A percentile compares a stretch with the other conserved stretches of the same genome.
Evolutionary conservation across 2,113 vertebrate genomes (phyloP).

Genomic region (Oncorhynchus kisutch): DNA sequence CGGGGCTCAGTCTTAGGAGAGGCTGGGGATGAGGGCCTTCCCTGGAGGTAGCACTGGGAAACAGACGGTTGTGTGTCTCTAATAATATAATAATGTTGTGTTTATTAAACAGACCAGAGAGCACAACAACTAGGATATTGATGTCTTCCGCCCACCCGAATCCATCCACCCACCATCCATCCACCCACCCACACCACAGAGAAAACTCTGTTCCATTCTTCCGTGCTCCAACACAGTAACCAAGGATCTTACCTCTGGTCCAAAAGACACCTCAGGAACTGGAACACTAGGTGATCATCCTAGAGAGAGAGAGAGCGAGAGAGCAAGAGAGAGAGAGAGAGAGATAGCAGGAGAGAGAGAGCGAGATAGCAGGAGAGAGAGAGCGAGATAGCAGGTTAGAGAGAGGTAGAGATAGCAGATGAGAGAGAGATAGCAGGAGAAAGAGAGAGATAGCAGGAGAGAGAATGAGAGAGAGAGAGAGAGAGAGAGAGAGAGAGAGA

Average conservation of each 20-base stretch:
- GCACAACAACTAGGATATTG: neutral
- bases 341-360: too few species aligned
- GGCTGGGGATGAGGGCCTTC: constrained; percentile 76
- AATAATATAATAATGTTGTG: neutral
- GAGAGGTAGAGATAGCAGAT: too few species aligned
- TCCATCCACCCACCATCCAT: too few species aligned
- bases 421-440: too few species aligned
- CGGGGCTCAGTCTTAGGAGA: constrained; percentile 68
- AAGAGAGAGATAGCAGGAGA: too few species aligned
- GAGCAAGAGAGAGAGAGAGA: too few species aligned
- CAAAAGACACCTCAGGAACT: constrained; percentile 86
- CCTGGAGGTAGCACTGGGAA: constrained; percentile 68
- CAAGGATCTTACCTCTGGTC: constrained; percentile 78
- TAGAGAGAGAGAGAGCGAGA: constrained; percentile 39
- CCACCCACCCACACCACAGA: neutral
- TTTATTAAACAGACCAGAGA: neutral
- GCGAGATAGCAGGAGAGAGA: too few species aligned
- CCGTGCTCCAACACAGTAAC: constrained; percentile 6
- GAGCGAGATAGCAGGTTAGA: too few species aligned
- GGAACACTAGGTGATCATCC: constrained; percentile 84
- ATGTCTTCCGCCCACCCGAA: neutral
- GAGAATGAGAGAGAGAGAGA: too few species aligned
- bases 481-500: too few species aligned
- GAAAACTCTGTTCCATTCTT: neutral
- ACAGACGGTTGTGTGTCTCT: neutral